These are phyloP conservation scores for Poeciliopsis turneri DNA, from an alignment of 2,797 vertebrate genomes.

Conservation along the genomic window DNA sequence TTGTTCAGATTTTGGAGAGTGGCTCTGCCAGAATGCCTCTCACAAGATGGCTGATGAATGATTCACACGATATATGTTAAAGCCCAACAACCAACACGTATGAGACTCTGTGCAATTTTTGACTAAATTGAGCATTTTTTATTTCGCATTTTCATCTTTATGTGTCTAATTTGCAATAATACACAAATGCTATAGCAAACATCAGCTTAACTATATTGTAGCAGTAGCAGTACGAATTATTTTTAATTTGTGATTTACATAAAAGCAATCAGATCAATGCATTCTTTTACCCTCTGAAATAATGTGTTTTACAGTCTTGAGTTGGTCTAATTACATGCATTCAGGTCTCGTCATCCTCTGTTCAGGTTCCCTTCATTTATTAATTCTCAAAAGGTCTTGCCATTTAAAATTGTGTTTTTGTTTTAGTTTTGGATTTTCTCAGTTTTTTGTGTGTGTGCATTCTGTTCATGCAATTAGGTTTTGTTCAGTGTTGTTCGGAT, in stretches of 20 bases:
- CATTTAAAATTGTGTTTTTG: background rate
- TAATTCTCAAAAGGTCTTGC: background rate
- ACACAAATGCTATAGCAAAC: background rate
- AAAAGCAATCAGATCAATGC: background rate
- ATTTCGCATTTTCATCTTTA: background rate
- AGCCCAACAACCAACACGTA: background rate
- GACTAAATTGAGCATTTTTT: background rate
- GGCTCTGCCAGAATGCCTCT: background rate
- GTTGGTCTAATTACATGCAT: background rate
- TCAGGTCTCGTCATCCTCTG: too few species aligned
- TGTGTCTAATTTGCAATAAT: background rate
- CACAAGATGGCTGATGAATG: background rate
- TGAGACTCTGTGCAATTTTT: background rate
- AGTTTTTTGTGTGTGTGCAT: background rate
- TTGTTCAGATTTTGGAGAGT: background rate
- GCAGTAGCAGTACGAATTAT: background rate
- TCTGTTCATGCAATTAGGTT: background rate
- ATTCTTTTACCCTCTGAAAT: background rate
- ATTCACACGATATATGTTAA: background rate
- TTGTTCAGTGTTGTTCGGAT: background rate
- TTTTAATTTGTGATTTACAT: background rate
- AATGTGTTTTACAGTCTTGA: background rate
- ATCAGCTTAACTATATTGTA: background rate
- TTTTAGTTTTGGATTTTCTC: background rate
- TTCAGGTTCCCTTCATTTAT: background rate